Base-by-base conservation (phyloP, 2,113 vertebrate genomes). In the Odocoileus virginianus region DNA sequence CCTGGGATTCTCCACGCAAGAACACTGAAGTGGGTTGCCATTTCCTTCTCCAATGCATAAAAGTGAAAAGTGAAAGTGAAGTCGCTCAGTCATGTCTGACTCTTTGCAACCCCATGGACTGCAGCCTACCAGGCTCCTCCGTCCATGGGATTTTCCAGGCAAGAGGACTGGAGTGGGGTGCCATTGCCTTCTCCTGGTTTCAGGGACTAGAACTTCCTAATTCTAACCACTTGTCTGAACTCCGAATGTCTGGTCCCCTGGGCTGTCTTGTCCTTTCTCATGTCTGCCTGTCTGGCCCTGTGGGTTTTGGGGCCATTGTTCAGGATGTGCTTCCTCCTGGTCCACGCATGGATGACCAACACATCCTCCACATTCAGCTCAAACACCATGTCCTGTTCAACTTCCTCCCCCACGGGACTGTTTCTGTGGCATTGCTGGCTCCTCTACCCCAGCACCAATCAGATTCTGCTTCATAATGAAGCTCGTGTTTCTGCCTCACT, bases 401-500 rank as follows among this genome's bases (percentile, higher is more conserved):
- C 45, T 28, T 64, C 54, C 17, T 40, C 79, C 52, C 58, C 1
- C 6, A 3, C 11, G 14, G 40, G 45, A 30, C 1, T 5, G 12
- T 5, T 91, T 64, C 82, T 78, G 36, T 1, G 58, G 43, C 6
- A 7, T 5, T 2, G 13, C 27, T 13, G 91, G 40, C 30, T 61
- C 36, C 40, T 27, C 15, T 25, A 10, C 33, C 16, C 6, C 0
- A 27, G 45, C 33, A 2, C 19, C 3, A 21, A 14, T 0, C 61
- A 55, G 27, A 15, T 3, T n/a, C 33, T 95, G 86, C 61, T 74
- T 16, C 52, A 67, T 54, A 43, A 50, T 23, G n/a, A 89, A 74
- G 79, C 28, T 33, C 14, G 1, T 52, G 28, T 30, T 52, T 94
- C 45, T 12, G 5, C 17, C 0, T 71, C 60, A 17, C 54, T 55